Evolutionary conservation across 2,797 vertebrate genomes (phyloP).

Genomic region (Falco peregrinus): DNA sequence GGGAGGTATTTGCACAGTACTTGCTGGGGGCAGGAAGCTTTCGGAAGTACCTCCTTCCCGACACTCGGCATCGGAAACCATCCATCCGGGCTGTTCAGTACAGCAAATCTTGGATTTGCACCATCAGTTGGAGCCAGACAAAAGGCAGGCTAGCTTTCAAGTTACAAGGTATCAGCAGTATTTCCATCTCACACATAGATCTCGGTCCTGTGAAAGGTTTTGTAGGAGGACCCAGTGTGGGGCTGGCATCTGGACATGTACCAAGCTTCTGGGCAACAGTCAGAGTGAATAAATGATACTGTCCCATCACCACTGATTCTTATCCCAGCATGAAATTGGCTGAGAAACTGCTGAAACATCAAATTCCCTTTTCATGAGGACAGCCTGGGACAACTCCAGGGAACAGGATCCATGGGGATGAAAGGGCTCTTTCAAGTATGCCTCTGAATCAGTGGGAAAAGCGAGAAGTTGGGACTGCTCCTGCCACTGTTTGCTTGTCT

Average conservation of each 20-base stretch:
- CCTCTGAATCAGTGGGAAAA: conserved; percentile 28
- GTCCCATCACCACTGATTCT: conserved; percentile 14
- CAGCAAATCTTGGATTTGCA: background rate
- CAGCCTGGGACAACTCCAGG: conserved; percentile 50
- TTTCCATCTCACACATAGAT: background rate
- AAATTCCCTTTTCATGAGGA: conserved; percentile 36
- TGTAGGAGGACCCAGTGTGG: background rate
- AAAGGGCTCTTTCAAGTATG: conserved; percentile 35
- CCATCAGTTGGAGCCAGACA: background rate
- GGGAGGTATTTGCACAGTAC: background rate
- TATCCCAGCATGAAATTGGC: conserved; percentile 41
- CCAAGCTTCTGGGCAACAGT: conserved; percentile 36
- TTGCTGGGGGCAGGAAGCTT: background rate
- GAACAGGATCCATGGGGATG: conserved; percentile 27
- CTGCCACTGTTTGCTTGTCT: conserved; percentile 26
- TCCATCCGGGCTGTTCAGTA: background rate
- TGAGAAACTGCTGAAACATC: conserved; percentile 55
- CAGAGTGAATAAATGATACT: conserved; percentile 33
- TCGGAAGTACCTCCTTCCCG: background rate
- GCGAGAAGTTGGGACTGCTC: background rate
- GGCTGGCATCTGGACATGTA: background rate
- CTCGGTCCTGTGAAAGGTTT: background rate
- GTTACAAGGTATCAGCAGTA: background rate
- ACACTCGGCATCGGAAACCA: background rate
- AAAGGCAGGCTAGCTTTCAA: background rate